phyloP scores from a whole-genome alignment of 30 jellyfish, hydroid and myxozoan genomes.

The Clytia hemisphaerica region DNA sequence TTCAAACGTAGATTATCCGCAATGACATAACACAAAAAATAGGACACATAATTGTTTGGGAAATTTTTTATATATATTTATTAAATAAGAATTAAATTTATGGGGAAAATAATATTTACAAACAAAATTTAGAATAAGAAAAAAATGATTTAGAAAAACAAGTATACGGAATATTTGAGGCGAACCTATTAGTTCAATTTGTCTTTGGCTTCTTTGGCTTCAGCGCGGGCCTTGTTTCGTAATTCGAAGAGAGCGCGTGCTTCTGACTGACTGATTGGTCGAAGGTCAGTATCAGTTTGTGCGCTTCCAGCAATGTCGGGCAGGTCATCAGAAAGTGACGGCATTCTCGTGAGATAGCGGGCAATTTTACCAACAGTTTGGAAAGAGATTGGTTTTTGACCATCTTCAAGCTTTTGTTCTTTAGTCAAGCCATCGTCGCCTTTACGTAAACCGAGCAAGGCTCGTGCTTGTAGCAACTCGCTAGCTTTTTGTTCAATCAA shows the following conservation, averaged over 20 bases:
- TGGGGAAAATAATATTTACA: too few relatives aligned
- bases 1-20: too few relatives aligned
- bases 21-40: too few relatives aligned
- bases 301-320: not conserved
- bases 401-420: not conserved
- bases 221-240: not conserved
- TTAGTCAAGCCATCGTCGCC: not conserved
- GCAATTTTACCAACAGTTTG: not conserved
- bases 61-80: too few relatives aligned
- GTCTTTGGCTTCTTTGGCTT: not conserved
- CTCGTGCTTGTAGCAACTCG: constrained; percentile 52
- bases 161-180: too few relatives aligned
- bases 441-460: too few relatives aligned
- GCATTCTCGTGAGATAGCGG: not conserved
- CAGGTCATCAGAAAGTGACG: not conserved
- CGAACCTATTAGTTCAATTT: not conserved
- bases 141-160: too few relatives aligned
- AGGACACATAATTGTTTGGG: too few relatives aligned
- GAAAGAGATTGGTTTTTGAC: not conserved
- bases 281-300: not conserved
- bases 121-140: too few relatives aligned
- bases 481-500: constrained; percentile 61
- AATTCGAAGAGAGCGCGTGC: not conserved
- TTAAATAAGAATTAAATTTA: too few relatives aligned
- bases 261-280: constrained; percentile 14